phyloP scores from a whole-genome alignment of 2,797 vertebrate genomes.

The Phalanger gymnotis region DNA sequence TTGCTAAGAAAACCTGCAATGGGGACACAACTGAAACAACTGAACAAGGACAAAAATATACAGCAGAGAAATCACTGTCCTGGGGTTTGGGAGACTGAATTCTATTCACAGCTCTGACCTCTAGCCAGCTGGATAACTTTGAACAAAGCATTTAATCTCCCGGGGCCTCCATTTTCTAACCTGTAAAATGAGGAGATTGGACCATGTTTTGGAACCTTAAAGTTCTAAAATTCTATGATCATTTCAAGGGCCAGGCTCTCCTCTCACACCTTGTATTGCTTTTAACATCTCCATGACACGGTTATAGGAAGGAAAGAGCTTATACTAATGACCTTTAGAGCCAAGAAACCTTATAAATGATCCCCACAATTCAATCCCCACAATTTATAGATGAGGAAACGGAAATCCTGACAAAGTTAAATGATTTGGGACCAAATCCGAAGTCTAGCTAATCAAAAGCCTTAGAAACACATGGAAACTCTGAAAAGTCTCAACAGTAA shows the following conservation, averaged over 20 bases:
- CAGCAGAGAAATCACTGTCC: not conserved
- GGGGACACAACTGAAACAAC: not conserved
- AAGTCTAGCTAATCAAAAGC: slow-evolving; percentile 1
- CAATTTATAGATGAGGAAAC: slow-evolving; percentile 17
- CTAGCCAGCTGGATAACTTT: not conserved
- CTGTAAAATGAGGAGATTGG: not conserved
- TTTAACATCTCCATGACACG: not conserved
- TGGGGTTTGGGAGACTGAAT: not conserved
- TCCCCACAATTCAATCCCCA: slow-evolving; percentile 10
- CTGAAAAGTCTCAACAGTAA: slow-evolving; percentile 18
- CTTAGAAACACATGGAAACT: slow-evolving; percentile 2
- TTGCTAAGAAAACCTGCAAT: not conserved
- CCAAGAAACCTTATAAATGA: not conserved
- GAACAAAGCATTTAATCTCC: not conserved
- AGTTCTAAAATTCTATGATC: not conserved
- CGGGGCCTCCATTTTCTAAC: not conserved
- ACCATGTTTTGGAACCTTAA: not conserved
- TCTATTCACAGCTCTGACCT: not conserved
- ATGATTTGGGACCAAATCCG: slow-evolving; percentile 31
- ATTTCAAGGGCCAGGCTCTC: not conserved
- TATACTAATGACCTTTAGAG: slow-evolving; percentile 32
- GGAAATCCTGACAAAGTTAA: slow-evolving; percentile 16
- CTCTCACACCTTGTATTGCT: slow-evolving; percentile 21
- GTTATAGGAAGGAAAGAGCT: not conserved
- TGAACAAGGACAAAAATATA: not conserved